These are phyloP conservation scores for Bombus breviceps DNA, from an alignment of 1,140 invertebrate species.

Conservation along the genomic window DNA sequence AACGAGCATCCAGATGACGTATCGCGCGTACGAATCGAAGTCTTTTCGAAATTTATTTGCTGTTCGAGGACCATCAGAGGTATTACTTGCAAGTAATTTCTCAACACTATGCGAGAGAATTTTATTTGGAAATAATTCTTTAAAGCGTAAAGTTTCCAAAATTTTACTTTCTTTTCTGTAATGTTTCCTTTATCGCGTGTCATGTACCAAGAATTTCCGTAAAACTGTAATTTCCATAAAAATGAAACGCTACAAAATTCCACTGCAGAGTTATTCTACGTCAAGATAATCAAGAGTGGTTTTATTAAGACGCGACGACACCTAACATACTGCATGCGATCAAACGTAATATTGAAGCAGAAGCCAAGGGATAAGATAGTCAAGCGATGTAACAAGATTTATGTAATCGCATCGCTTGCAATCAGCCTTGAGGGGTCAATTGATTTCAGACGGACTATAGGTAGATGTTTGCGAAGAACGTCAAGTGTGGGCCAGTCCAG, in stretches of 20 bases:
- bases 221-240: not conserved
- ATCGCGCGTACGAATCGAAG: constrained; percentile 3
- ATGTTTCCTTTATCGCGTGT: not conserved
- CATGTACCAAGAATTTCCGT: too few species aligned
- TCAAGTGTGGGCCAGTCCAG: constrained; percentile 72
- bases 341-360: not conserved
- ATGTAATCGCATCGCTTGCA: not conserved
- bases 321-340: not conserved
- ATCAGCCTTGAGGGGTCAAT: not conserved
- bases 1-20: constrained; percentile 4
- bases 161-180: not conserved
- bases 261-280: not conserved
- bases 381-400: not conserved
- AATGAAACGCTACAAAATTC: not conserved
- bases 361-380: not conserved
- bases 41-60: not conserved
- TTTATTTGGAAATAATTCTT: not conserved
- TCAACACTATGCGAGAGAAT: not conserved
- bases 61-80: too few species aligned
- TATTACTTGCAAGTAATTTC: not conserved
- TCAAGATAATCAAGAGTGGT: not conserved
- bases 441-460: constrained; percentile 10
- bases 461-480: constrained; percentile 58
- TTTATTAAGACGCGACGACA: not conserved
- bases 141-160: not conserved